These are phyloP conservation scores for Leptopterna dolabrata DNA, from an alignment of 2,888 invertebrate species.

Conservation along the genomic window DNA sequence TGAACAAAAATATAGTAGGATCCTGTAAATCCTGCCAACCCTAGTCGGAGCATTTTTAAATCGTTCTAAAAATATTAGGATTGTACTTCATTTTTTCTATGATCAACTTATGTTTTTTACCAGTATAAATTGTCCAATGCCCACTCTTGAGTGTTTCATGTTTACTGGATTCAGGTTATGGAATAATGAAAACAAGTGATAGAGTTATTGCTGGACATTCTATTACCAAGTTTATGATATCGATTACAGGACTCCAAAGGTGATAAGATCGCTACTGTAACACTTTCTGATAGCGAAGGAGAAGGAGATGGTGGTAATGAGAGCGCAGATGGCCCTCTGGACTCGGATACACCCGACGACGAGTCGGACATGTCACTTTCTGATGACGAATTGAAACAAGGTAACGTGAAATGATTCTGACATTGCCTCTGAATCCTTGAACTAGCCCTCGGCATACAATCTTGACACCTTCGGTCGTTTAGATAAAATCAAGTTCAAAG, in stretches of 20 bases:
- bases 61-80: no score
- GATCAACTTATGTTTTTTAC: no score
- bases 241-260: neutral
- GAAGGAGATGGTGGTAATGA: constrained; percentile 65
- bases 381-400: constrained; percentile 80
- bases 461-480: neutral
- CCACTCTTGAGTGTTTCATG: no score
- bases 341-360: constrained; percentile 57
- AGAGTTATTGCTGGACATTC: no score
- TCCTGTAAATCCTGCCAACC: no score
- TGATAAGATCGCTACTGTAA: neutral
- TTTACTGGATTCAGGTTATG: no score
- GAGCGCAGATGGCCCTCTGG: constrained; percentile 3
- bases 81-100: no score
- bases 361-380: constrained; percentile 73
- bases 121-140: no score
- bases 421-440: neutral
- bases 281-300: constrained; percentile 64
- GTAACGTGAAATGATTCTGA: constrained; percentile 59
- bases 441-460: neutral
- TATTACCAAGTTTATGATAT: no score
- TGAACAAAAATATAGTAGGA: no score
- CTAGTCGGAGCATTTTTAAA: no score
- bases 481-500: constrained; percentile 77
- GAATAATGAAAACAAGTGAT: no score